phyloP scores from a whole-genome alignment of 1,140 invertebrate species.

The Lasioglossum albipes region DNA sequence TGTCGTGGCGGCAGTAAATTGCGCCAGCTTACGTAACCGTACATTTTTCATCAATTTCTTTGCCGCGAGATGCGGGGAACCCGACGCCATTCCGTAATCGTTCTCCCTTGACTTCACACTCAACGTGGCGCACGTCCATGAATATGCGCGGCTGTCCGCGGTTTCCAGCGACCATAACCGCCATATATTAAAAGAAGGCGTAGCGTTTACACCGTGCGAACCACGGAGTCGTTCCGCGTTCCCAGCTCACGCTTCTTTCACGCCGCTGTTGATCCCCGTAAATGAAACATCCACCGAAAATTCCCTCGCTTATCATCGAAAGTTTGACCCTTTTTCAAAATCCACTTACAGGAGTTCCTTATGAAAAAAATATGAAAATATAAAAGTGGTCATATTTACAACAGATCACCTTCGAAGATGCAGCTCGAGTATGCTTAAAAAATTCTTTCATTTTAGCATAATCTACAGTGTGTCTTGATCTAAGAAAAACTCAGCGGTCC shows the following conservation, averaged over 20 bases:
- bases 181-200: slow-evolving; percentile 14
- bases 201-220: slow-evolving; percentile 29
- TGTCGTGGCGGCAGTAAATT: neutral
- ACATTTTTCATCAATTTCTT: slow-evolving; percentile 39
- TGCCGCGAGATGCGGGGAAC: slow-evolving; percentile 14
- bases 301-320: too few species aligned
- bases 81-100: slow-evolving; percentile 5
- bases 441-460: too few species aligned
- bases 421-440: too few species aligned
- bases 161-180: slow-evolving; percentile 1
- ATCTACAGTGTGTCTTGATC: too few species aligned
- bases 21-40: slow-evolving; percentile 22
- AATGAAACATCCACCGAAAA: too few species aligned
- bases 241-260: slow-evolving; percentile 23
- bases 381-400: too few species aligned
- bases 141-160: slow-evolving; percentile 21
- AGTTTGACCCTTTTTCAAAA: too few species aligned
- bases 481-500: too few species aligned
- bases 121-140: neutral
- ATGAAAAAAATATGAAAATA: too few species aligned
- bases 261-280: too few species aligned
- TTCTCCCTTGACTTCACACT: slow-evolving; percentile 17
- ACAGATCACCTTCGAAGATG: too few species aligned
- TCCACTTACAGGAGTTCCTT: too few species aligned
- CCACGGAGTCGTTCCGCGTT: slow-evolving; percentile 62